Evolutionary conservation across 2,888 invertebrate species (phyloP).

Genomic region (Mimas tiliae): DNA sequence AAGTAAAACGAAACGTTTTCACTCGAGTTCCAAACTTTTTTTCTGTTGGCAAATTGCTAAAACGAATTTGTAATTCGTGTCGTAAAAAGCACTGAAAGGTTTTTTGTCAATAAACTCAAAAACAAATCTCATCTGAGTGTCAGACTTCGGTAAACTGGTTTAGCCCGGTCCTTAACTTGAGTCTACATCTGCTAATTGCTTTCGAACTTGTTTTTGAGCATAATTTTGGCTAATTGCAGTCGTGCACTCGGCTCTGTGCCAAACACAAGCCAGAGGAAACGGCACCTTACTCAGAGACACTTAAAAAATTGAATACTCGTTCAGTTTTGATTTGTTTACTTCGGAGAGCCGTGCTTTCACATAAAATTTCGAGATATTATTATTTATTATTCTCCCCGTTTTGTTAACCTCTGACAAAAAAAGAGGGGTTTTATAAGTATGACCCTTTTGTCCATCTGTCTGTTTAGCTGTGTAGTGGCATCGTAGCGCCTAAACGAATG

Average conservation of each 20-base stretch:
- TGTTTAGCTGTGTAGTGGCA: no score
- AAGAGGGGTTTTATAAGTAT: no score
- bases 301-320: conserved; percentile 44
- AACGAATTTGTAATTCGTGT: conserved; percentile 29
- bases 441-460: no score
- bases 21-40: not conserved
- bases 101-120: conserved; percentile 47
- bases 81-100: conserved; percentile 30
- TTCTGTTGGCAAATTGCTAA: conserved; percentile 8
- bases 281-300: conserved; percentile 61
- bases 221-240: conserved; percentile 81
- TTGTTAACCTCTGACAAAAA: no score
- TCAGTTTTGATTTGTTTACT: conserved; percentile 46
- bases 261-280: conserved; percentile 60
- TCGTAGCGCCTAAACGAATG: no score
- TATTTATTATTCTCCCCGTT: not conserved
- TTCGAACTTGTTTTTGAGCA: conserved; percentile 79
- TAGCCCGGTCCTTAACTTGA: conserved; percentile 64
- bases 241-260: conserved; percentile 70
- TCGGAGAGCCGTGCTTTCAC: not conserved
- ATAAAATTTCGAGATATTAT: not conserved
- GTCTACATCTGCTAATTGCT: conserved; percentile 81
- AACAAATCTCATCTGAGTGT: conserved; percentile 56
- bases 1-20: conserved; percentile 18
- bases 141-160: conserved; percentile 60